Base-by-base conservation (phyloP, 2,797 vertebrate genomes). In the Anas bernieri region DNA sequence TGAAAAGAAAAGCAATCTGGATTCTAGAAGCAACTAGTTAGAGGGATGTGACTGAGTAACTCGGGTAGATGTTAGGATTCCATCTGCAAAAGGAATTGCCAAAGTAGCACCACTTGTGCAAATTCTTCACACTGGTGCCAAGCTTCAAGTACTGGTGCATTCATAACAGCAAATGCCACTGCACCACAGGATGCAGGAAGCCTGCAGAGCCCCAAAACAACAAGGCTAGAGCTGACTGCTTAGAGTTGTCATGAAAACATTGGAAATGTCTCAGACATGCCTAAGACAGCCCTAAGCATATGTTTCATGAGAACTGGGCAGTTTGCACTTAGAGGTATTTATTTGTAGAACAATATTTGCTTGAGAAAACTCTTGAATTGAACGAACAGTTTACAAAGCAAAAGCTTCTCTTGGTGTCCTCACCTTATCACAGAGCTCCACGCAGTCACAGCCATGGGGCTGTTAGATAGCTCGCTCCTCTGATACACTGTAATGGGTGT, bases 401-500 rank as follows among this genome's bases (percentile, higher is more conserved):
- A 90, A 88, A 63, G 4, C 7, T 72, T 39, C 45, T 43, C 58
- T 77, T 88, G 89, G 83, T 88, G 58, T 41, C 79, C 86, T 92
- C 89, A 72, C 63, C 73, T 90, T 83, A 94, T 88, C 79, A 3
- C 35, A 69, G 86, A 88, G 52, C 48, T 94, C 68, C 80, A 73
- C 93, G 81, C 83, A 93, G 77, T 92, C 85, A 50, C 73, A 90
- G 80, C 85, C 73, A 81, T 18, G 58, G 67, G 72, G 84, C 94
- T 92, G 75, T 76, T 83, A 88, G 81, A 80, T 74, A 96, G 83
- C 76, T 93, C 68, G 16, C 64, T 69, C 86, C 79, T 52, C 31
- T 96, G 94, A 93, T 93, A 62, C 16, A 94, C 85, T 95, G 87
- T 79, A 94, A 93, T n/a, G 14, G 56, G 79, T 48, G 35, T 77